Conservation (phyloP, 2,797 vertebrate genomes). For the Eulemur rubriventer region DNA sequence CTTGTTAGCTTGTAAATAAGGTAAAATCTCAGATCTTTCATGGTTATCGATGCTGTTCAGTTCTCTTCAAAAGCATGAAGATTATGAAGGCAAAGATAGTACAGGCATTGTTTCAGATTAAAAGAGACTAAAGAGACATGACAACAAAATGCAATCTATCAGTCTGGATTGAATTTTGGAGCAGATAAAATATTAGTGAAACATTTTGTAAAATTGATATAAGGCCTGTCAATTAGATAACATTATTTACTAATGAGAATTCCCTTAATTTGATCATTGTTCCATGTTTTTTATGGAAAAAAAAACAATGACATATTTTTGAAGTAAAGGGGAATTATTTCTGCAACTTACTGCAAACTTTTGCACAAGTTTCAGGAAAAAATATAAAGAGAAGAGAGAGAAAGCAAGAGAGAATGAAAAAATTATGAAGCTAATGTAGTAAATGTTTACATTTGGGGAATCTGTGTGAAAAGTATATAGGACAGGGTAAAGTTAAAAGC, state of each 20-base stretch:
- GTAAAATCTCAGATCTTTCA: not conserved
- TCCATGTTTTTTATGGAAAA: not conserved
- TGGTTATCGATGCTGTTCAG: not conserved
- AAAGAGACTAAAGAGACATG: not conserved
- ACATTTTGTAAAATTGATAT: not conserved
- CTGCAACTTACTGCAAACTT: not conserved
- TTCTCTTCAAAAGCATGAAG: not conserved
- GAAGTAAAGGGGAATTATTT: not conserved
- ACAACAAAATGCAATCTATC: not conserved
- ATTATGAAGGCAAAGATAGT: not conserved
- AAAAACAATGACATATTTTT: not conserved
- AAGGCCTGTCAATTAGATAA: not conserved
- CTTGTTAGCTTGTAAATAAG: not conserved
- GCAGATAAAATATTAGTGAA: not conserved
- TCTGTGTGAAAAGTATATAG: not conserved
- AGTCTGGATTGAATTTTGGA: not conserved
- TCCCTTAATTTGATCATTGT: not conserved
- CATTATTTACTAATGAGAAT: not conserved
- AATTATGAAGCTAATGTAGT: not conserved
- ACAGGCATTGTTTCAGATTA: not conserved
- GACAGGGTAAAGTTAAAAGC: not conserved
- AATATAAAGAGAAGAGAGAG: not conserved
- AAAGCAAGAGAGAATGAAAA: not conserved
- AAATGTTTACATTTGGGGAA: not conserved
- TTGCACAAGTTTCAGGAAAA: not conserved